Conservation (phyloP, 1,140 invertebrate genomes). For the Thalassaphorura encarpata region DNA sequence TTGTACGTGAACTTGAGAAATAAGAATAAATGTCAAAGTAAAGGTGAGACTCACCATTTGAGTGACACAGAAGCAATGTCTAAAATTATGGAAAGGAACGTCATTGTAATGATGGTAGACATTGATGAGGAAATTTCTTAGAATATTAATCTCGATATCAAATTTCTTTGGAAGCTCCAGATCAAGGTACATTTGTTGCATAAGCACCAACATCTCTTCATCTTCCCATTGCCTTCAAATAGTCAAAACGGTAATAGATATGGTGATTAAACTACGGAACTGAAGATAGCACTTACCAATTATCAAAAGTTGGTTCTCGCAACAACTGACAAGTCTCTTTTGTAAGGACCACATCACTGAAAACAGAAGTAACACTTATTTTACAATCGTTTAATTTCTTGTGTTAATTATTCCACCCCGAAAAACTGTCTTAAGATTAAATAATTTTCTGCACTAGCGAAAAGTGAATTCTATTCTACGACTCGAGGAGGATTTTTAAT, state of each 20-base stretch:
- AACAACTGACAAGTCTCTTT: conserved; percentile 51
- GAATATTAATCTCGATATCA: conserved; percentile 59
- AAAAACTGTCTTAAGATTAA: too few species aligned
- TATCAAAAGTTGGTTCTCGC: conserved; percentile 66
- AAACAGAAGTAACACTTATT: too few species aligned
- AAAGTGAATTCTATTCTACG: too few species aligned
- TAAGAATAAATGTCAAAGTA: background rate
- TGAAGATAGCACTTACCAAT: too few species aligned
- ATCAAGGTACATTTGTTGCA: conserved; percentile 73
- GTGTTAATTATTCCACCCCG: too few species aligned
- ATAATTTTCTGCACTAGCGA: too few species aligned
- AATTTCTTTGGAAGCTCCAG: conserved; percentile 64
- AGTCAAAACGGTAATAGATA: background rate
- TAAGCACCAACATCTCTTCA: conserved; percentile 65
- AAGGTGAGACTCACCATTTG: conserved; percentile 60
- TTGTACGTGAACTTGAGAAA: background rate
- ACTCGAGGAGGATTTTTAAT: too few species aligned
- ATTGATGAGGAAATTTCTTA: conserved; percentile 61
- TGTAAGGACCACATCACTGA: conserved; percentile 52
- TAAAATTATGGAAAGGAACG: conserved; percentile 37
- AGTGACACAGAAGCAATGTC: conserved; percentile 79
- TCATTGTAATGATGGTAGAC: conserved; percentile 83
- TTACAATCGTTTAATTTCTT: too few species aligned
- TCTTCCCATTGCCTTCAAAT: conserved; percentile 69
- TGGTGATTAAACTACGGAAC: conserved; percentile 28